Percentiles rank a stretch among this genome's conserved stretches.
phyloP scores from a whole-genome alignment of 2,888 invertebrate species.

The Arrhopalites spinosus region DNA sequence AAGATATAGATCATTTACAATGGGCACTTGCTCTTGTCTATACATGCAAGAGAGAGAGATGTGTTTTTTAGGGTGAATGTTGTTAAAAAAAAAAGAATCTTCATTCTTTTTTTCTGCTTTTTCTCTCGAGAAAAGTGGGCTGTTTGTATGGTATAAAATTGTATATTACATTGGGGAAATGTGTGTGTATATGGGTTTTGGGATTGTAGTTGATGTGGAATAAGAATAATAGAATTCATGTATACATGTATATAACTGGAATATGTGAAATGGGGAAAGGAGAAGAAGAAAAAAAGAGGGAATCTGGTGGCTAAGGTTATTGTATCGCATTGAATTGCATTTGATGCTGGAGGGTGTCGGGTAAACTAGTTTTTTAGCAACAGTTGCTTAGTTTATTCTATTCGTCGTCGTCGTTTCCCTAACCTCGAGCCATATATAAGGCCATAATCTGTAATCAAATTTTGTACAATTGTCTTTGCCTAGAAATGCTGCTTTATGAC shows the following conservation, averaged over 20 bases:
- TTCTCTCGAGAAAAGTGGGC: background rate
- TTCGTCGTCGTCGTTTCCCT: constrained; percentile 26
- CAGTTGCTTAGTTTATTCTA: constrained; percentile 7
- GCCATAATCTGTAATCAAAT: constrained; percentile 59
- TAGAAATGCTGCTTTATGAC: constrained; percentile 57
- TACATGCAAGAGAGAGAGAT: too few relatives aligned
- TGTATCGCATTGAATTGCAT: constrained; percentile 30
- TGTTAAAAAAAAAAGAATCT: background rate
- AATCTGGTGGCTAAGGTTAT: constrained; percentile 35
- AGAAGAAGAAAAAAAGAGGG: constrained; percentile 33
- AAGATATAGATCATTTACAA: too few relatives aligned
- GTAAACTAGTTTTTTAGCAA: constrained; percentile 7
- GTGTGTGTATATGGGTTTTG: constrained; percentile 13
- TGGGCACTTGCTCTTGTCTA: too few relatives aligned
- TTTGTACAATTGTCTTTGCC: constrained; percentile 58
- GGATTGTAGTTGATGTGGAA: constrained; percentile 26
- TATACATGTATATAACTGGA: background rate
- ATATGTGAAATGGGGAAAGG: constrained; percentile 1
- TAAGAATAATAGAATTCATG: constrained; percentile 6
- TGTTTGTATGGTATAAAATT: background rate
- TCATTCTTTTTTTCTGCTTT: too few relatives aligned
- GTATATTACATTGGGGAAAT: background rate
- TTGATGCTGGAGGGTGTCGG: constrained; percentile 5
- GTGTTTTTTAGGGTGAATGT: background rate
- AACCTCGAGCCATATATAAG: constrained; percentile 58